Base-by-base conservation (phyloP, 2,888 invertebrate species). In the Sphaerophoria taeniata region DNA sequence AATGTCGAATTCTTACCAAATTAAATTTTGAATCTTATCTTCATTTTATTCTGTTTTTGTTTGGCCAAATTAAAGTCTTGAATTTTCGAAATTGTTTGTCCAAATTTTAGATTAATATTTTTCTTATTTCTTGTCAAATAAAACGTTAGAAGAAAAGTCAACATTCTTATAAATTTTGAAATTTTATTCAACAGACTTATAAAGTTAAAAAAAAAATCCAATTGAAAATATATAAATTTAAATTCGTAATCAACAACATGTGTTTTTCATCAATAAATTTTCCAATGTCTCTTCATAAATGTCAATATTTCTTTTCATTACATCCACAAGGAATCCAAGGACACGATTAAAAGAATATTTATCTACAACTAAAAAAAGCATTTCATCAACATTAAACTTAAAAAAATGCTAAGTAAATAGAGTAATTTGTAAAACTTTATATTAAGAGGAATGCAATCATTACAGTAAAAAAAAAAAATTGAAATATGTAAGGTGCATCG, bases 271-370 rank as follows among this genome's bases (percentile, higher is more conserved):
- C 56, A 80, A 55, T n/a, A 80, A 16, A 43, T 72, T 71, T 58
- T 87, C 82, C 9, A 87, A 67, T 73, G 76, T 73, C 43, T 90
- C 89, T 88, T 98, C 98, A 92, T 99, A 99, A 92, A 97, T 96
- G 92, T 96, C 96, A 90, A 98, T 98, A 94, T 98, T 98, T 89
- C 98, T 95, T 93, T 98, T 98, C 97, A 99, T 97, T 74, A 99
- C 95, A 92, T 99, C 97, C 97, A 98, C 98, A 93, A 99, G 98
- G 72, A 98, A 98, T 72, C 99, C 99, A 89, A 99, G 94, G 87
- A 99, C 95, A 71, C 99, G 96, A 93, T 99, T 98, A 93, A 99
- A 99, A 79, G 99, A 98, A 90, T 97, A 97, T 90, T 98, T 98
- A 93, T 98, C 98, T 93, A 99, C 94, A 94, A 98, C 98, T 98